Base-by-base conservation (phyloP, 2,113 vertebrate genomes). In the Ancistrus triradiatus region DNA sequence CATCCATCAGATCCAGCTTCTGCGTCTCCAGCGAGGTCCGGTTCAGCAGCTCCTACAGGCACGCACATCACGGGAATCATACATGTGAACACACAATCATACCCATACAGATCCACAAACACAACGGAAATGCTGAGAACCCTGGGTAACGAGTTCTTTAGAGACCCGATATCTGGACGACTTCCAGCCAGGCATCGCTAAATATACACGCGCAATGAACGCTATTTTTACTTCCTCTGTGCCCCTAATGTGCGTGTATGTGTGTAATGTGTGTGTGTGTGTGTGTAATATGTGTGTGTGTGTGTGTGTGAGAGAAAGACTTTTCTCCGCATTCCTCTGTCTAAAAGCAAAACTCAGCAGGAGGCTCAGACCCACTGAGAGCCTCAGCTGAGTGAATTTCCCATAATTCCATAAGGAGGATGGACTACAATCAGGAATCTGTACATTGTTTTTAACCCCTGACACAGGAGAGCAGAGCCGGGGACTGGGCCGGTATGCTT, bases 1-100 rank as follows among this genome's bases (percentile, higher is more conserved):
- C 94, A 51, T 94, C 91, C 85, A 96, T 92, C 64, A 99, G 85
- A 79, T 98, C 93, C 14, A 98, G 80, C 78, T 98, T 99, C 86
- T 98, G 92, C 7, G 91, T 94, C 85, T 99, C 96, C 1, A 99
- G 86, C 0, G 88, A 90, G 2, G 93, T 95, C 59, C 92, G 89
- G 77, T 91, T 95, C 66, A 92, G 81, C 80, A 99, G 81, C 83
- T 99, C 96, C 95, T 98, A 81, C 10, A 27, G 24, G 62, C 48
- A 56, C 47, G 68, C 48, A 46, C 64, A 47, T 59, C 51, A 35
- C 0, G 25, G 7, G n/a, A n/a, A n/a, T 27, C 50, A 51, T 31
- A 57, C 22, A 17, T 5, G 1, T 42, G 27, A 13, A 48, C 35
- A 63, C 38, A 68, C 50, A 52, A 21, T 2, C 35, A 48, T 11